Conservation (phyloP, 1,140 invertebrate species). For the Apis laboriosa region DNA sequence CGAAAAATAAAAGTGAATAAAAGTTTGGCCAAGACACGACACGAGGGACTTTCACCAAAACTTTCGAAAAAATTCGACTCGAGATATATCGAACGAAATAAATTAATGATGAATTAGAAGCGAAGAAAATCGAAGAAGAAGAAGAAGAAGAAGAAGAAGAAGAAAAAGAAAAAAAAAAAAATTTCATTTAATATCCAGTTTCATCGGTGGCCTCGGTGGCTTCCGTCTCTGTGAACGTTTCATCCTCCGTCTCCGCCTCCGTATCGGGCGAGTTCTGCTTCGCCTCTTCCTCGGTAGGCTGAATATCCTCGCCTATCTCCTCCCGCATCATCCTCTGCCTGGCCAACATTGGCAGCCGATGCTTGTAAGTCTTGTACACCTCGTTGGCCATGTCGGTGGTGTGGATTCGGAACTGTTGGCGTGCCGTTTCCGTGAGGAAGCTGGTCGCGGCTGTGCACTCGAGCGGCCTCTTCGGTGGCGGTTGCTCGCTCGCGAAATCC, state of each 20-base stretch:
- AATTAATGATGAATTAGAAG: too few relatives aligned
- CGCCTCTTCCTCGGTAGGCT: neutral
- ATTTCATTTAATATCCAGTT: neutral
- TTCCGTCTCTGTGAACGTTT: neutral
- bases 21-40: too few relatives aligned
- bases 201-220: neutral
- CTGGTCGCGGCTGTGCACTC: conserved; percentile 47
- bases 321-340: too few relatives aligned
- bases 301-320: neutral
- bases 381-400: conserved; percentile 56
- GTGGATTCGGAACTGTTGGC: conserved; percentile 48
- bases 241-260: conserved; percentile 1
- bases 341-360: conserved; percentile 24
- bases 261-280: neutral
- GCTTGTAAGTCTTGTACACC: conserved; percentile 59
- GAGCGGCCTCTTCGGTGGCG: conserved; percentile 20
- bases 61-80: too few relatives aligned
- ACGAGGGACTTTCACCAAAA: too few relatives aligned
- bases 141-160: too few relatives aligned
- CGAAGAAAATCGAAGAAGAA: too few relatives aligned
- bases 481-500: conserved; percentile 58
- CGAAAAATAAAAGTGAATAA: too few relatives aligned
- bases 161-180: too few relatives aligned
- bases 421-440: conserved; percentile 61
- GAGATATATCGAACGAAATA: too few relatives aligned